These are phyloP conservation scores for Brachyhypopomus occidentalis DNA, from an alignment of 2,113 vertebrate genomes.

Conservation along the genomic window DNA sequence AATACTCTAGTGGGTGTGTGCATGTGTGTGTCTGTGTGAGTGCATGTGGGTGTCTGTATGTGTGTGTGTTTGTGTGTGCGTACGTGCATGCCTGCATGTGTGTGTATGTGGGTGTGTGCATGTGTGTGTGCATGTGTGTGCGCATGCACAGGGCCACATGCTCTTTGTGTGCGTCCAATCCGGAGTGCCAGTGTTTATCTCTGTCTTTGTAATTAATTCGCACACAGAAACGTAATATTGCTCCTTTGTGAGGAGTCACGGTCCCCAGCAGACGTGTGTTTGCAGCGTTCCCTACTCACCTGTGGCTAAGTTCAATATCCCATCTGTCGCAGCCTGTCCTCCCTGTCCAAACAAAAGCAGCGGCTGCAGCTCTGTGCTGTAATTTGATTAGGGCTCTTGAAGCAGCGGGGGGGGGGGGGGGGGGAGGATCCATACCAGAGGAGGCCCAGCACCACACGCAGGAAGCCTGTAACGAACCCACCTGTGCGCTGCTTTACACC, in stretches of 20 bases:
- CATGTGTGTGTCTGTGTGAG: not conserved
- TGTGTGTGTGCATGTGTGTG: not conserved
- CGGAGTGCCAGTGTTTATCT: conserved; percentile 14
- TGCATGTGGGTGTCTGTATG: not conserved
- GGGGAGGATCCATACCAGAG: too few species aligned
- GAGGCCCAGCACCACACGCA: conserved; percentile 16
- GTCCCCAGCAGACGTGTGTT: conserved; percentile 58
- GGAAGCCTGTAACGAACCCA: conserved; percentile 34
- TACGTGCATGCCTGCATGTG: conserved; percentile 9
- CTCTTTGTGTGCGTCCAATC: conserved; percentile 5
- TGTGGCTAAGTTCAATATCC: conserved; percentile 63
- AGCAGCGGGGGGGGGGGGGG: conserved; percentile 22
- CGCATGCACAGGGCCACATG: not conserved
- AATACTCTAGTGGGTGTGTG: not conserved
- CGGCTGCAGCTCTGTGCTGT: conserved; percentile 48
- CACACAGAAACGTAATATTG: conserved; percentile 46
- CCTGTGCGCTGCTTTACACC: conserved; percentile 43
- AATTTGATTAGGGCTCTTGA: conserved; percentile 60
- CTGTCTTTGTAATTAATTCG: conserved; percentile 63
- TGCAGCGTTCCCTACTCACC: conserved; percentile 60
- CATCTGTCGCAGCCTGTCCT: conserved; percentile 59
- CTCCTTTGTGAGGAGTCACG: conserved; percentile 54
- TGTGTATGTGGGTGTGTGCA: conserved; percentile 1
- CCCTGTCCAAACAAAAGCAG: conserved; percentile 45
- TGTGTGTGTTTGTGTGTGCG: not conserved